Evolutionary conservation across 2,888 invertebrate genomes (phyloP), one percentile per base, ranked within the genome.

Genomic region (Rhorus exstirpatorius): DNA sequence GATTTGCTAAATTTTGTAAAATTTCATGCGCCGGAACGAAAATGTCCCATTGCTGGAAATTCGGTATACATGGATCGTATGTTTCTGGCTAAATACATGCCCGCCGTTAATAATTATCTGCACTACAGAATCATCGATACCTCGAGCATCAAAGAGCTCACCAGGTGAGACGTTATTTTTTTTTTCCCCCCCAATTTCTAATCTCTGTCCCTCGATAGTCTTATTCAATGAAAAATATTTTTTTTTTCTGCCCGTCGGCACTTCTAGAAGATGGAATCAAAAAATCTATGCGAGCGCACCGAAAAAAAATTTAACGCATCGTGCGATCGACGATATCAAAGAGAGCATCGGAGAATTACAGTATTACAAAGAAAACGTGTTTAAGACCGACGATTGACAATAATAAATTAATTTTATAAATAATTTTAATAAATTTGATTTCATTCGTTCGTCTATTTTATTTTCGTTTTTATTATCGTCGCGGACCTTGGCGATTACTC

Each of bases 51-150:
- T 61, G 98, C 96, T 8, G 99, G 99, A 0, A 99, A 97, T 93
- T 96, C 97, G 70, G 95, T 99, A 2, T 97, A 97, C 88, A 96
- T 96, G 95, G 99, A 99, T 92, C 94, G 97, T 83, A 86, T 96
- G 68, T 99, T 99, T 93, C 90, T 99, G 24, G 90, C 93, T 10
- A 96, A 97, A 93, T 96, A 96, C 90, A 97, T 99, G 97, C 98
- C 98, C 0, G 93, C 86, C 53, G 93, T 99, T 4, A 92, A 96
- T 89, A 91, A 95, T 0, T 97, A 98, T 91, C 93, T 99, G 85
- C 98, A 99, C 91, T 98, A 99, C 93, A 95, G 99, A 87, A 96
- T 98, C 55, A 96, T 99, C 83, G 99, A 99, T 94, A 98, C 99
- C 1, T 97, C 97, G 41, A 95, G 97, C 0, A 93, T 99, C 17